Evolutionary conservation across 2,113 vertebrate genomes (phyloP), one percentile per base, ranked within the genome.

Genomic region (Nannobrachium achirus): DNA sequence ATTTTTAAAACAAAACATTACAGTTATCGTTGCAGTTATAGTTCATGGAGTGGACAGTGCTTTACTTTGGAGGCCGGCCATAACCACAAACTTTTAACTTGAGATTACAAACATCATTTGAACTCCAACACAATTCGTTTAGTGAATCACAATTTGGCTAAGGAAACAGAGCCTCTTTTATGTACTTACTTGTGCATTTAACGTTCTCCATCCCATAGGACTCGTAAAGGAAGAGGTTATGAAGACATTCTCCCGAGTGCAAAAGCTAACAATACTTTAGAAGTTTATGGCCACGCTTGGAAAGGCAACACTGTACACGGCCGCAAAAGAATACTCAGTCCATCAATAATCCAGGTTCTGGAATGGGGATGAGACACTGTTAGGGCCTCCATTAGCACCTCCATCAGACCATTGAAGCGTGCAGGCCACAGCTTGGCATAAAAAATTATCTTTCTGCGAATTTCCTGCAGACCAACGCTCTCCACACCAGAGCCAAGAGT

Each of bases 401-500:
- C n/a, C 38, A 19, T 14, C 1, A 46, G 10, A 50, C 20, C 48
- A 52, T 59, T 68, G 63, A 60, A 75, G 63, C 10, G 13, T 62
- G 41, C 51, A 68, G 52, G 59, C 57, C 20, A 50, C 48, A 49
- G 57, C 45, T 68, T 80, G 73, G 73, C 71, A 70, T 42, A 3
- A 4, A 58, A 6, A 58, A 48, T 18, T 7, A 19, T 25, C 33
- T 58, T 73, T 61, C 51, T 52, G 63, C 57, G 63, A 71, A 64
- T 53, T 68, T 69, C 67, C 61, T 13, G 11, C 49, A 62, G 63
- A 73, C 18, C 61, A 40, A 62, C 75, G 75, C 70, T 41, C 66
- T 18, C n/a, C 56, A 16, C n/a, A 18, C 52, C 39, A 55, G 63
- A 49, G 57, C 18, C 42, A 50, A 6, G 51, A 51, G 58, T 10